Conservation (phyloP, 2,113 vertebrate species). For the Gallinago paraguaiae region DNA sequence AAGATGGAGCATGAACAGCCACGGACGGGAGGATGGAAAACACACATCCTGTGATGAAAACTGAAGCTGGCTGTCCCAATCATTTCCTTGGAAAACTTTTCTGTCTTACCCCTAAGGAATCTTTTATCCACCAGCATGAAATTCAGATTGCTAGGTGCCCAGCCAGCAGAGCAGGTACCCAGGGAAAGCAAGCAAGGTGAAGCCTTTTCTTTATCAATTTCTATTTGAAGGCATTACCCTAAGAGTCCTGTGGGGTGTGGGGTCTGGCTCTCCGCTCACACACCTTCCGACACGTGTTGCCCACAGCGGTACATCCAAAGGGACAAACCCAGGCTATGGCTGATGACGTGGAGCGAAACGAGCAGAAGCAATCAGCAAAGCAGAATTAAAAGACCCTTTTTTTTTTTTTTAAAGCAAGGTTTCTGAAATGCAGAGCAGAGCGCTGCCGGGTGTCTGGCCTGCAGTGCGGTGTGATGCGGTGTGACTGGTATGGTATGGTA, state of each 20-base stretch:
- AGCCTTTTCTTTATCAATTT: not conserved
- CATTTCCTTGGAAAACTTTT: not conserved
- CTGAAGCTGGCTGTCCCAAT: not conserved
- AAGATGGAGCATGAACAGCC: not conserved
- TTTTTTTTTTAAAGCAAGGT: not conserved
- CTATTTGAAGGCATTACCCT: not conserved
- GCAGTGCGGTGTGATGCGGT: not conserved
- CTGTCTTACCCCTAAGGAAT: not conserved
- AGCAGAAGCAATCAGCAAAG: not conserved
- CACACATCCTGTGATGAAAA: not conserved
- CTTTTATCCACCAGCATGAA: not conserved
- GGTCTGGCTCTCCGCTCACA: fast-evolving
- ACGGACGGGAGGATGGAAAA: not conserved
- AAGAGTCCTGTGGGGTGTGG: fast-evolving
- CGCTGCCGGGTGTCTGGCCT: fast-evolving
- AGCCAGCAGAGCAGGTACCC: not conserved
- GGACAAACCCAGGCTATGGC: fast-evolving
- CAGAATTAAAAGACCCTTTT: not conserved
- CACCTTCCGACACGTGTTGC: fast-evolving
- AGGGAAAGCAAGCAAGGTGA: not conserved
- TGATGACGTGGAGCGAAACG: not conserved
- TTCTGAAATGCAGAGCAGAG: not conserved
- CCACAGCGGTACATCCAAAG: fast-evolving
- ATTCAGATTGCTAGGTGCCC: not conserved
- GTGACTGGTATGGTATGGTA: too few species aligned